Evolutionary conservation across 2,797 vertebrate species (phyloP).

Genomic region (Coreius guichenoti): DNA sequence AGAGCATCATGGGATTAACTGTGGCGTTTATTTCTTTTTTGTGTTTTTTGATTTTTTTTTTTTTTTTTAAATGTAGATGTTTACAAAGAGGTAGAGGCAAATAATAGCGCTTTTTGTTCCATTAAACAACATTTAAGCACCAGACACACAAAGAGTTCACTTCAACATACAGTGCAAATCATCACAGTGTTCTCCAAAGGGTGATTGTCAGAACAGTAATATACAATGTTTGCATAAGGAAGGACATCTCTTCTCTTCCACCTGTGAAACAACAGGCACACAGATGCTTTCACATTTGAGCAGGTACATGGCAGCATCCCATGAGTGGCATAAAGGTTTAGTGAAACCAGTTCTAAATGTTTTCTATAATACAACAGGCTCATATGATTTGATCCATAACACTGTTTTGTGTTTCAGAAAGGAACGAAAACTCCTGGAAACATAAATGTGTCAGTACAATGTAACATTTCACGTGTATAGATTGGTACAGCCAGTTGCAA

Average conservation of each 20-base stretch:
- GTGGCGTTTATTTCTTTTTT: constrained; percentile 70
- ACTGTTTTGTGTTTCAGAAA: constrained; percentile 54
- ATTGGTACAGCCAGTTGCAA: neutral
- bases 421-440: constrained; percentile 19
- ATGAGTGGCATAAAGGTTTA: constrained; percentile 39
- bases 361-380: constrained; percentile 51
- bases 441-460: neutral
- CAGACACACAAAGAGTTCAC: constrained; percentile 35
- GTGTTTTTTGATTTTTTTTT: constrained; percentile 51
- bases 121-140: constrained; percentile 38
- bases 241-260: neutral
- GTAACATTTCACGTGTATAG: constrained; percentile 20
- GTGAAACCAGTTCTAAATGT: constrained; percentile 38
- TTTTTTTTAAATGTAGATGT: constrained; percentile 76
- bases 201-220: constrained; percentile 77
- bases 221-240: constrained; percentile 44
- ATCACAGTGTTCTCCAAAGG: constrained; percentile 68
- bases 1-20: constrained; percentile 59
- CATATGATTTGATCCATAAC: constrained; percentile 48
- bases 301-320: constrained; percentile 3
- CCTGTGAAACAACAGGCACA: constrained; percentile 28
- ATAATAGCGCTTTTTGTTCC: constrained; percentile 27
- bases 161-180: constrained; percentile 73
- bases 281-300: constrained; percentile 36
- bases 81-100: constrained; percentile 81